Evolutionary conservation across 2,113 vertebrate genomes (phyloP).

Genomic region (Ovibos moschatus): DNA sequence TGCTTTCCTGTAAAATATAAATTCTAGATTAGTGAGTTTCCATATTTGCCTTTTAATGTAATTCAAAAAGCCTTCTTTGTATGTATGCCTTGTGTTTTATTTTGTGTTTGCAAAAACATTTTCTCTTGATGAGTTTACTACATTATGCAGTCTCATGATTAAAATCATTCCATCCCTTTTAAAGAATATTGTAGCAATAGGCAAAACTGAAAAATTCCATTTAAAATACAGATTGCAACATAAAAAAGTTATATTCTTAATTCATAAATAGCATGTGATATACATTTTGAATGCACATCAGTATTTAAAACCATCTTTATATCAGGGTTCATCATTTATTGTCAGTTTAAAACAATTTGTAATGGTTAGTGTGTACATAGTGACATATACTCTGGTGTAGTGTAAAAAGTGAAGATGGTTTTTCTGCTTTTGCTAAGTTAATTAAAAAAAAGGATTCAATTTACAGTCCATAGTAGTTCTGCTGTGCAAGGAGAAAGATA

Average conservation of each 20-base stretch:
- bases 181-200: neutral
- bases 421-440: neutral
- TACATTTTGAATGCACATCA: neutral
- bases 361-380: neutral
- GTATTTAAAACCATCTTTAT: neutral
- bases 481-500: neutral
- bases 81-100: neutral
- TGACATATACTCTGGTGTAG: neutral
- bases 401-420: neutral
- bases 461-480: neutral
- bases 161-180: neutral
- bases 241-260: neutral
- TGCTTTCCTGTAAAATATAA: neutral
- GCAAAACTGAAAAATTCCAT: neutral
- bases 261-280: neutral
- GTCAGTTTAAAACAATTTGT: neutral
- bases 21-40: conserved; percentile 21
- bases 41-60: neutral
- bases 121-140: neutral
- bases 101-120: neutral
- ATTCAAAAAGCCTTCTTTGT: neutral
- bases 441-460: neutral
- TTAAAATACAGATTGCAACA: neutral
- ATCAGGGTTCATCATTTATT: neutral
- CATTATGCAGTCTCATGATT: neutral